A percentile compares a stretch with the other conserved stretches of the same genome.
Conservation (phyloP, 2,113 vertebrate genomes). For the Gymnorhina tibicen region DNA sequence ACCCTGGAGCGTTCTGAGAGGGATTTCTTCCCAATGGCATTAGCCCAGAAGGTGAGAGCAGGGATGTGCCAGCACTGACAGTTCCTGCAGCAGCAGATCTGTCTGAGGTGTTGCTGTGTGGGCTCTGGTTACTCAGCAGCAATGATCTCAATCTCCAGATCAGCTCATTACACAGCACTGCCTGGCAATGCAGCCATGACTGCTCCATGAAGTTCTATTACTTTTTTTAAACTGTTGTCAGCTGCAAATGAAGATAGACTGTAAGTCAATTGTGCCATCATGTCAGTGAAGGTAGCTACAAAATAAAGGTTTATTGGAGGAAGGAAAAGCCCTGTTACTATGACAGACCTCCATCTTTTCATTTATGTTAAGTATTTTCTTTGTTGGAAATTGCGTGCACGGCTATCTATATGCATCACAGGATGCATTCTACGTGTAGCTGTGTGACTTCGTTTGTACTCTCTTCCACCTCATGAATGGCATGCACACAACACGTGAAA, state of each 20-base stretch:
- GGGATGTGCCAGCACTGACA: neutral
- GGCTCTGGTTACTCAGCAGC: neutral
- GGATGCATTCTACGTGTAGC: neutral
- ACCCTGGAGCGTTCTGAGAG: neutral
- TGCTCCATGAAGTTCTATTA: neutral
- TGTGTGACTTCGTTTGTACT: neutral
- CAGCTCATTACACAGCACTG: neutral
- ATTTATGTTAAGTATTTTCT: neutral
- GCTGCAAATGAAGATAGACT: neutral
- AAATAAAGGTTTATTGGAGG: neutral
- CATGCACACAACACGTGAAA: neutral
- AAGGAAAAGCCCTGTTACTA: neutral
- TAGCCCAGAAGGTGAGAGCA: neutral
- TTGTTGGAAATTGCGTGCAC: neutral
- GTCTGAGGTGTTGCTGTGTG: neutral
- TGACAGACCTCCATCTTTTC: neutral
- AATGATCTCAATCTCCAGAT: neutral
- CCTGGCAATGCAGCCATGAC: neutral
- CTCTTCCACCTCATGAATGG: neutral
- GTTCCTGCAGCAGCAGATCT: neutral
- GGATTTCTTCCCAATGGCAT: neutral
- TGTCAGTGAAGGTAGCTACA: neutral
- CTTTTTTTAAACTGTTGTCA: neutral
- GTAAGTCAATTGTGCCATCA: neutral
- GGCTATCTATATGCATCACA: neutral